Percentiles rank a stretch among this genome's conserved stretches.
Evolutionary conservation across 2,113 vertebrate genomes (phyloP).

Genomic region (Neofelis nebulosa): DNA sequence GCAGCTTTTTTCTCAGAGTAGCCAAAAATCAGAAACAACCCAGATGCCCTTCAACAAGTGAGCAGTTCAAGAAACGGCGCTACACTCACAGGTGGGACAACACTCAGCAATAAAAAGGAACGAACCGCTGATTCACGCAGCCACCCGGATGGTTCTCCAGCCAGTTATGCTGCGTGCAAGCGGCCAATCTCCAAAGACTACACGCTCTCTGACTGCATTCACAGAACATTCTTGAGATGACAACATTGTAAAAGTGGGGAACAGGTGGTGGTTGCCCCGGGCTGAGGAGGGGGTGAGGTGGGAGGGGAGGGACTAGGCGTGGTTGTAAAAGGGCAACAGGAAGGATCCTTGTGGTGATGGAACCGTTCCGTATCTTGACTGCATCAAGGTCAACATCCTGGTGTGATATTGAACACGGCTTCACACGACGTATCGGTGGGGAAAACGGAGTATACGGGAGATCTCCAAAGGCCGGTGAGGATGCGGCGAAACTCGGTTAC

Average conservation of each 20-base stretch:
- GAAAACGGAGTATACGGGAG: rapidly evolving
- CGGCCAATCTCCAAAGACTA: neutral
- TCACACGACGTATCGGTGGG: rapidly evolving
- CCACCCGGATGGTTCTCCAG: neutral
- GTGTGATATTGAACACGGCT: rapidly evolving
- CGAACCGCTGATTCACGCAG: rapidly evolving
- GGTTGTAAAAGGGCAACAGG: neutral
- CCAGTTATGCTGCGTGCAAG: neutral
- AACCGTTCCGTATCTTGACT: neutral
- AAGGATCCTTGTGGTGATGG: too few relatives aligned
- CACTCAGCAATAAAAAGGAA: too few relatives aligned
- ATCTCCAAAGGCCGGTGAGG: neutral
- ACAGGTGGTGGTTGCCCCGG: too few relatives aligned
- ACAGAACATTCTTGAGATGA: neutral
- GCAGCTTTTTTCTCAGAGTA: neutral
- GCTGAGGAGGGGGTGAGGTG: neutral
- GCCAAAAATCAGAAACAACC: neutral
- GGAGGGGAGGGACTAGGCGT: neutral
- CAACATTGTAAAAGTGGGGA: neutral
- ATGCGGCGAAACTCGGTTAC: rapidly evolving
- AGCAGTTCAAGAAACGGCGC: neutral
- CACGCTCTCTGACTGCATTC: neutral
- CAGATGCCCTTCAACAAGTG: neutral
- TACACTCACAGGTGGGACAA: rapidly evolving
- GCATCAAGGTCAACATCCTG: rapidly evolving